Evolutionary conservation across 2,797 vertebrate genomes (phyloP), one percentile per base, ranked within the genome.

Genomic region (Chanos chanos): DNA sequence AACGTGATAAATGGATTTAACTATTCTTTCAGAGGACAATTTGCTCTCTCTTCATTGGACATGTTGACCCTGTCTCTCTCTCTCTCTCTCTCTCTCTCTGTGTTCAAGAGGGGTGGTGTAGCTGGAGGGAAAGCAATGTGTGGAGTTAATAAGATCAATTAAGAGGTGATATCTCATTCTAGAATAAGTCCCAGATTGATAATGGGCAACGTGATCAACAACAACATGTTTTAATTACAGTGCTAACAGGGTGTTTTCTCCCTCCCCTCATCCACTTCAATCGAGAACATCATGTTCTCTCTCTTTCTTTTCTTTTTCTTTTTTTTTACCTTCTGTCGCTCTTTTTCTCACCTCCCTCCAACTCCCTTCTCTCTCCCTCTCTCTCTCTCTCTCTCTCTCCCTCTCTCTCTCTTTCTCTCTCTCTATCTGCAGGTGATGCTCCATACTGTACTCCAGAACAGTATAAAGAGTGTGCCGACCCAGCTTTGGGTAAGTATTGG

Each of bases 401-500:
- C 15, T 52, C 40, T 15, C 1, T 36, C 48, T 75, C 56, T 68
- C 57, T 30, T 31, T 73, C 28, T 36, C 21, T 24, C 13, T 50
- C 15, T 66, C 40, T 76, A 57, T 71, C 55, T 47, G 39, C 71
- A 99, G 96, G 96, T 6, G 96, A 99, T n/a, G 96, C 96, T 61
- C 94, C 95, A 0, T 99, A 97, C 73, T 99, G 96, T 84, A 98
- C 96, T 48, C 96, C 96, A 0, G 96, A 99, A 83, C 96, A 98
- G 82, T 99, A 99, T 85, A 99, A 98, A 80, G 96, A 99, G 75
- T 99, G 96, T 60, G 96, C 96, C 1, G 96, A 98, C 41, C 96
- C 96, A 0, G 96, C 96, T 33, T 80, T 99, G 77, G 96, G 96
- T 99, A 84, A 94, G 93, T 70, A 10, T 71, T n/a, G n/a, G n/a